phyloP scores from a whole-genome alignment of 2,113 vertebrate genomes.

The Megatriorchis doriae region DNA sequence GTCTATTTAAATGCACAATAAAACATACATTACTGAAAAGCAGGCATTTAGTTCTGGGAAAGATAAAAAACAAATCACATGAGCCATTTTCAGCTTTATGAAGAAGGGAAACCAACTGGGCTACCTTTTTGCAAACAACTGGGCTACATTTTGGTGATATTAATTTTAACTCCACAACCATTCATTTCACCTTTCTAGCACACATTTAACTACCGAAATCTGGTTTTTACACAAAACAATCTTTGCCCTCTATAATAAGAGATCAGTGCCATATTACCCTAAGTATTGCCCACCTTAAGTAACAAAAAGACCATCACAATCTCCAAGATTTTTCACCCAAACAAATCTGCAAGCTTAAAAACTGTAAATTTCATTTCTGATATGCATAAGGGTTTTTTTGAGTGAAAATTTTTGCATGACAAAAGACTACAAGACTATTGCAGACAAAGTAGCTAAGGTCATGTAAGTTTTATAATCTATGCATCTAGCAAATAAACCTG shows the following conservation, averaged over 20 bases:
- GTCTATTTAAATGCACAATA: conserved; percentile 6
- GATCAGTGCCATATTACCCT: not conserved
- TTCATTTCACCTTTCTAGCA: not conserved
- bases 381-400: not conserved
- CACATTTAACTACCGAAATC: not conserved
- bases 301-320: not conserved
- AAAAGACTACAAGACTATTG: not conserved
- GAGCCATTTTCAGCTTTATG: not conserved
- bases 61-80: not conserved
- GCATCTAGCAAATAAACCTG: not conserved
- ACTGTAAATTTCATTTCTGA: not conserved
- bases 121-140: not conserved
- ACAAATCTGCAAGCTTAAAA: not conserved
- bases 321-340: not conserved
- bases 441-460: not conserved
- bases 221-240: not conserved
- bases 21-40: not conserved
- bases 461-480: not conserved
- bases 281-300: not conserved
- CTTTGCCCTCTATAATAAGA: not conserved
- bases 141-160: not conserved
- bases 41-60: not conserved
- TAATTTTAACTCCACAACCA: not conserved
- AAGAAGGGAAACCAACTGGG: not conserved
- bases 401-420: not conserved